phyloP scores from a whole-genome alignment of 1,140 invertebrate genomes.

The Platyscapa corneri region DNA sequence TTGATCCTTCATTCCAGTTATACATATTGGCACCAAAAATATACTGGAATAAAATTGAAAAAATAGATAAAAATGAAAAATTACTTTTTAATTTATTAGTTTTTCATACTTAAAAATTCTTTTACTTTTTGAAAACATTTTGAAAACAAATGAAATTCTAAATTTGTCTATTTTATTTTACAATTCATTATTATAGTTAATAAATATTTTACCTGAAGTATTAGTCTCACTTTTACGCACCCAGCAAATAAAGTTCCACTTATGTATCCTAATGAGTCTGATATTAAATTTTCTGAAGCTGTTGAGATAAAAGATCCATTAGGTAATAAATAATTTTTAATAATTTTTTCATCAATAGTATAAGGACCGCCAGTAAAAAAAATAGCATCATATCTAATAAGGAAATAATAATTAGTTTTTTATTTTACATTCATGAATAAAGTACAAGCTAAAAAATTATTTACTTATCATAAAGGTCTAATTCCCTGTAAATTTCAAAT shows the following conservation, averaged over 20 bases:
- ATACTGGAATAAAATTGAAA: conserved; percentile 61
- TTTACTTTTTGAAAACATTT: too few relatives aligned
- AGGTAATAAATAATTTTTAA: conserved; percentile 70
- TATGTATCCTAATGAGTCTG: conserved; percentile 77
- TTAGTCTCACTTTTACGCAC: conserved; percentile 71
- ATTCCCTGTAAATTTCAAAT: conserved; percentile 67
- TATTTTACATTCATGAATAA: background rate
- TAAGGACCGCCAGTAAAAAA: conserved; percentile 74
- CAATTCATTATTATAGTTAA: background rate
- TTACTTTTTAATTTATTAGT: too few relatives aligned
- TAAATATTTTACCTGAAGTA: conserved; percentile 66
- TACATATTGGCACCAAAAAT: conserved; percentile 66
- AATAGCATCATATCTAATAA: conserved; percentile 76
- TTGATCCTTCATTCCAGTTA: conserved; percentile 72
- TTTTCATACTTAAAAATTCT: too few relatives aligned
- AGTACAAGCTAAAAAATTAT: conserved; percentile 48
- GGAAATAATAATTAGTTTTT: conserved; percentile 48
- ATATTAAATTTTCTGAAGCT: conserved; percentile 71
- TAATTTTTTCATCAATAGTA: conserved; percentile 68
- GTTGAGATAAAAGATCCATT: conserved; percentile 75
- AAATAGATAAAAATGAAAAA: conserved; percentile 21
- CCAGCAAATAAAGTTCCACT: conserved; percentile 72
- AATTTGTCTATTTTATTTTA: background rate
- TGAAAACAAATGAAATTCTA: background rate
- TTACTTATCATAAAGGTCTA: conserved; percentile 69